Base-by-base conservation (phyloP, 2,113 vertebrate species). In the Campylomormyrus tamandua region DNA sequence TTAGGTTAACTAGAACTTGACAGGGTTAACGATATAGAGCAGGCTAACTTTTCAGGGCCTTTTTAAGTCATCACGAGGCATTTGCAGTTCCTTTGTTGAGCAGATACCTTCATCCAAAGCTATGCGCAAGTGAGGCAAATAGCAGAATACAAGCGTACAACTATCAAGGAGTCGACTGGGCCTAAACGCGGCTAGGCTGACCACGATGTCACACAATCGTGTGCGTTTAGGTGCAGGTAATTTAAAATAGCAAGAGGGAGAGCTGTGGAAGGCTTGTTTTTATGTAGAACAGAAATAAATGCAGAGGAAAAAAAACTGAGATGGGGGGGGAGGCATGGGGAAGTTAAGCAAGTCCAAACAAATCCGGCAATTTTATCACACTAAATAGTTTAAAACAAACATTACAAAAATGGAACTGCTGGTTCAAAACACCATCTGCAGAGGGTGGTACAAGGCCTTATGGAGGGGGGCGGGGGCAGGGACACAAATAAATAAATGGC, bases 351-450 rank as follows among this genome's bases (percentile, higher is more conserved):
- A 42, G n/a, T 85, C 50, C 80, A 84, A 90, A 90, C 87, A 88
- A 66, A 88, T n/a, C 35, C 87, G 42, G 56, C 66, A 58, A 48
- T 85, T 87, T 66, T 62, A 90, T 58, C 70, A 70, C 70, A 74
- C 46, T 80, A 45, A 90, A 88, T 90, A 56, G 45, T 58, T 50
- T 45, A 80, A 85, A 86, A 90, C 21, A 80, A 83, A 80, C 86
- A 56, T n/a, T 53, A 83, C 50, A 87, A 90, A 90, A 87, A 56
- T 42, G 74, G 48, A 45, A 49, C 45, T 62, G 39, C 50, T 53
- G 58, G 58, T 83, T 80, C 48, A 87, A 80, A 88, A 90, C 89
- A 90, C 62, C 89, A 90, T 87, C 89, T 90, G 89, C 49, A 24
- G 84, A 77, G 58, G 27, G 31, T 83, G 84, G 62, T 66, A 87